phyloP scores from a whole-genome alignment of 2,888 invertebrate species.

The Byasa hedistus region DNA sequence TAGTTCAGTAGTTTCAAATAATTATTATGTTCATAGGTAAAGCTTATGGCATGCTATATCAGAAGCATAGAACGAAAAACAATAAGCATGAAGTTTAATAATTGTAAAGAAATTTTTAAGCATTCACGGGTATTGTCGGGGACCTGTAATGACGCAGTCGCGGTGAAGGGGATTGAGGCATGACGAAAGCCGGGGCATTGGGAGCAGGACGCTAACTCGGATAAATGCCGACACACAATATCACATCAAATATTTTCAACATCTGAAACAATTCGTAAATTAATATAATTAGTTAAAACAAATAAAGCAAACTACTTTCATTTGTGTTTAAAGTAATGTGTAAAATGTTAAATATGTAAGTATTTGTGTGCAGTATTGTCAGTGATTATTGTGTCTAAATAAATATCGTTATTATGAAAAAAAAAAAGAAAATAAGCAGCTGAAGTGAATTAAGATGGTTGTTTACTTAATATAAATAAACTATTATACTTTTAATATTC shows the following conservation, averaged over 20 bases:
- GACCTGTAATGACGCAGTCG: slow-evolving; percentile 91
- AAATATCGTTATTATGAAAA: no score
- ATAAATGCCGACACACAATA: slow-evolving; percentile 69
- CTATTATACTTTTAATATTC: no score
- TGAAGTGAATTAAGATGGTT: no score
- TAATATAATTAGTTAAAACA: slow-evolving; percentile 33
- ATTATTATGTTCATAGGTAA: not conserved
- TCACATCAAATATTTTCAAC: slow-evolving; percentile 78
- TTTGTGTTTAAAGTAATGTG: not conserved
- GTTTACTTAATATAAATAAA: no score
- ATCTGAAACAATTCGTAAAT: slow-evolving; percentile 73
- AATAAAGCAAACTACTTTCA: slow-evolving; percentile 2
- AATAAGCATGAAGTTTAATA: not conserved
- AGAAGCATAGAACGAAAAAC: not conserved
- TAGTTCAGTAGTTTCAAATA: no score
- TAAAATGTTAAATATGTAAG: not conserved
- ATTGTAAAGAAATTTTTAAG: slow-evolving; percentile 35
- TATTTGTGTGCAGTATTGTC: not conserved
- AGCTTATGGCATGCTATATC: not conserved
- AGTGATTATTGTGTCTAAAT: no score
- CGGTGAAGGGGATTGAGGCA: slow-evolving; percentile 84
- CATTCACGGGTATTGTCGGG: slow-evolving; percentile 61
- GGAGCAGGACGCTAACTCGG: slow-evolving; percentile 69
- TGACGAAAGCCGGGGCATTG: slow-evolving; percentile 85
- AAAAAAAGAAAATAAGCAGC: no score